Evolutionary conservation across 2,113 vertebrate species (phyloP).

Genomic region (Scatophagus argus): DNA sequence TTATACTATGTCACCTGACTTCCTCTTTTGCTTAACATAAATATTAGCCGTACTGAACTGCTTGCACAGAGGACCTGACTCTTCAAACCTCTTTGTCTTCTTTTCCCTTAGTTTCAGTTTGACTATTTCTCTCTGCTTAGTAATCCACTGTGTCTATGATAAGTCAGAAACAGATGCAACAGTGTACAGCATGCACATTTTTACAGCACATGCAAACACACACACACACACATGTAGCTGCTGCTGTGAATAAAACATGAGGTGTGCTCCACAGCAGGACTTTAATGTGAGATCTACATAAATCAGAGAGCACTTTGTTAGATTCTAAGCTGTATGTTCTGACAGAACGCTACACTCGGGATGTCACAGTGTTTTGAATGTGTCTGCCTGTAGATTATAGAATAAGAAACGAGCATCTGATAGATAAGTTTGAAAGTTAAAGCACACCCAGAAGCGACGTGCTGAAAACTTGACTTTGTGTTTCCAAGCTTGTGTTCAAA

Average conservation of each 20-base stretch:
- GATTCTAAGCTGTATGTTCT: constrained; percentile 42
- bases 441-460: not conserved
- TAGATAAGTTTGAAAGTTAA: constrained; percentile 14
- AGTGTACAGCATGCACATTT: constrained; percentile 5
- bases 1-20: too few species aligned
- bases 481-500: not conserved
- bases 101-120: not conserved
- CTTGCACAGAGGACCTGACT: too few species aligned
- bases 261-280: constrained; percentile 38
- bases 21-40: too few species aligned
- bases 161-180: constrained; percentile 38
- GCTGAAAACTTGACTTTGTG: not conserved
- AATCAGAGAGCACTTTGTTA: constrained; percentile 58
- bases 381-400: constrained; percentile 4
- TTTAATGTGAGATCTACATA: constrained; percentile 75
- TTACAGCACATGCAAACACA: constrained; percentile 23
- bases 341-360: constrained; percentile 13
- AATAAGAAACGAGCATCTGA: constrained; percentile 18
- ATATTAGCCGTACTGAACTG: too few species aligned
- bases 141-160: constrained; percentile 36
- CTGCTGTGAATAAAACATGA: constrained; percentile 70
- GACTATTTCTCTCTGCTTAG: constrained; percentile 5
- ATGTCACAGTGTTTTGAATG: constrained; percentile 30
- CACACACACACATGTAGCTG: constrained; percentile 36
- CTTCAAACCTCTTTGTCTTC: not conserved